These are phyloP conservation scores for Empis stercorea DNA, from an alignment of 2,888 invertebrate genomes.

Conservation along the genomic window DNA sequence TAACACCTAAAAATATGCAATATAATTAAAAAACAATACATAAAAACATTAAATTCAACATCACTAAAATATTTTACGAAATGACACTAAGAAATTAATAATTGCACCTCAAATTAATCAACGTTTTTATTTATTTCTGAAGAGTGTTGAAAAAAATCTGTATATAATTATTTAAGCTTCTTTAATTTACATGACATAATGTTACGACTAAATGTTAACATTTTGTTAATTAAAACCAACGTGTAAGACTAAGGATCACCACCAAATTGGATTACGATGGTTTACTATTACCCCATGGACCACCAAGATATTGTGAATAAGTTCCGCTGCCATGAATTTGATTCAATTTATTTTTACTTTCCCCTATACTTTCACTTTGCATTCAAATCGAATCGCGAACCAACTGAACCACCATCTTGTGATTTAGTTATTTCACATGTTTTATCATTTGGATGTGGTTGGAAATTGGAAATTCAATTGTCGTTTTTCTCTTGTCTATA, in stretches of 20 bases:
- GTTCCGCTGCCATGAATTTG: background rate
- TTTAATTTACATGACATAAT: no score
- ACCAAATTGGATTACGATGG: slow-evolving; percentile 1
- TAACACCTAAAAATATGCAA: no score
- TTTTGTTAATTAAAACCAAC: background rate
- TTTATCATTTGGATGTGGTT: background rate
- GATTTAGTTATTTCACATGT: background rate
- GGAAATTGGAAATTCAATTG: background rate
- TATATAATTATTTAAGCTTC: no score
- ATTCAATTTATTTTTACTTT: background rate
- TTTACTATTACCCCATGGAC: slow-evolving; percentile 1
- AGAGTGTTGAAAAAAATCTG: no score
- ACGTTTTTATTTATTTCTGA: no score
- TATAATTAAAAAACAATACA: no score
- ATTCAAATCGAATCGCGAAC: background rate
- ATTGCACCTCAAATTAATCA: no score
- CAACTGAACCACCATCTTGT: background rate
- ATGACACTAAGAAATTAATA: no score
- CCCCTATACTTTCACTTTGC: background rate
- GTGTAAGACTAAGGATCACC: background rate
- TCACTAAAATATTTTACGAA: no score
- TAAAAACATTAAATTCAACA: no score
- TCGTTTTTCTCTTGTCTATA: no score
- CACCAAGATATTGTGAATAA: slow-evolving; percentile 1
- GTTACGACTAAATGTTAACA: no score